These are phyloP conservation scores for Apotomis capreana DNA, from an alignment of 2,888 invertebrate species.

Conservation along the genomic window DNA sequence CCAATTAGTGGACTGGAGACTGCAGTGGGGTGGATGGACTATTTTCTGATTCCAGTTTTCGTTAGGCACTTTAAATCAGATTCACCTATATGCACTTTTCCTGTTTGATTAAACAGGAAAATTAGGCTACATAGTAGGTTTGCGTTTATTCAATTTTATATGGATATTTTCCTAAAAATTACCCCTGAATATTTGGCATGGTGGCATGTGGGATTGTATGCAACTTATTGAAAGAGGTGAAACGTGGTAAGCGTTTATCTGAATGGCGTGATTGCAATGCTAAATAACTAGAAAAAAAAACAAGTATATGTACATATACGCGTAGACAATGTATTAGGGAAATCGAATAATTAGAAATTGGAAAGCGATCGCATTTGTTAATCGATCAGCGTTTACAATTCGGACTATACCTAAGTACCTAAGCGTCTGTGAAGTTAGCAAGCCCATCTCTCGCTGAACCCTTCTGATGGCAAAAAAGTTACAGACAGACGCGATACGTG, in stretches of 20 bases:
- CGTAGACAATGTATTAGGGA: background rate
- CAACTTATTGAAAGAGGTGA: background rate
- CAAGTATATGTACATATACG: background rate
- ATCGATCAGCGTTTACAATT: background rate
- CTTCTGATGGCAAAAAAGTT: too few relatives aligned
- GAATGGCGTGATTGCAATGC: background rate
- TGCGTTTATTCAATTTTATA: background rate
- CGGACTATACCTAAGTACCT: too few relatives aligned
- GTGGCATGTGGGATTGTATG: conserved; percentile 6
- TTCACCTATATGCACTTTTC: conserved; percentile 5
- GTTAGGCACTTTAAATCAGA: conserved; percentile 1
- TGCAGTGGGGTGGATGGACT: conserved; percentile 38
- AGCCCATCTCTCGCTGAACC: too few relatives aligned
- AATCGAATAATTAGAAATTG: background rate
- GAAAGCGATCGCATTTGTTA: background rate
- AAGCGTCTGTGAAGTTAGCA: too few relatives aligned
- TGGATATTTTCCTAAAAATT: background rate
- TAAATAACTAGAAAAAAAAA: conserved; percentile 14
- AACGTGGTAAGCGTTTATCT: conserved; percentile 14
- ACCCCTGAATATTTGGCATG: background rate
- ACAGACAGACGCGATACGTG: too few relatives aligned
- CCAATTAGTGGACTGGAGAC: conserved; percentile 62
- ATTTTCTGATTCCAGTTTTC: conserved; percentile 22
- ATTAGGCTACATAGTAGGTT: background rate
- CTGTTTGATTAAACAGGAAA: conserved; percentile 3